Evolutionary conservation across 2,888 invertebrate species (phyloP).

Genomic region (Corbicula japonica): DNA sequence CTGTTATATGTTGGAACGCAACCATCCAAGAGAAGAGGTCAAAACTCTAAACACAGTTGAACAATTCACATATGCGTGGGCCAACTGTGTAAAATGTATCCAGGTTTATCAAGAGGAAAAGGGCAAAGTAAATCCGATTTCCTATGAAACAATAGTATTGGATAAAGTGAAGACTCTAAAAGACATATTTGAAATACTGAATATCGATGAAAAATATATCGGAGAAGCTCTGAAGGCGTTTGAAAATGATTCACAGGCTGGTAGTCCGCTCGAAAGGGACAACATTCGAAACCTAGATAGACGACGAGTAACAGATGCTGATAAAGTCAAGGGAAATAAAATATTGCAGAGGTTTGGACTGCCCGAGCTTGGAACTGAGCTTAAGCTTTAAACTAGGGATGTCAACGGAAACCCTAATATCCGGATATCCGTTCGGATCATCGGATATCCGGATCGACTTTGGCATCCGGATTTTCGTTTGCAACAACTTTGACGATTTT

Average conservation of each 20-base stretch:
- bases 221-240: constrained; percentile 51
- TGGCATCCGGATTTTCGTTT: too few species aligned
- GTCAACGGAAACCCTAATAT: too few species aligned
- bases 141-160: constrained; percentile 59
- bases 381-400: not conserved
- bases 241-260: constrained; percentile 51
- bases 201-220: constrained; percentile 50
- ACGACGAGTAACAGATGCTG: not conserved
- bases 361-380: constrained; percentile 33
- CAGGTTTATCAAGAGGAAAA: constrained; percentile 24
- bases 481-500: too few species aligned
- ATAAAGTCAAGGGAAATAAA: constrained; percentile 25
- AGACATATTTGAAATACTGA: constrained; percentile 42
- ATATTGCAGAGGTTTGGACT: constrained; percentile 44
- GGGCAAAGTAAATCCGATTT: constrained; percentile 34
- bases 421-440: too few species aligned
- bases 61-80: constrained; percentile 53
- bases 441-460: too few species aligned
- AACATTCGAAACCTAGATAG: constrained; percentile 12
- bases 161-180: constrained; percentile 34
- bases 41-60: constrained; percentile 48
- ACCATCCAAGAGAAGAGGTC: not conserved
- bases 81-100: constrained; percentile 35
- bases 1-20: constrained; percentile 26
- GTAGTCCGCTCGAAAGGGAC: constrained; percentile 21